Conservation (phyloP, 1,140 invertebrate species). For the Samia ricini region DNA sequence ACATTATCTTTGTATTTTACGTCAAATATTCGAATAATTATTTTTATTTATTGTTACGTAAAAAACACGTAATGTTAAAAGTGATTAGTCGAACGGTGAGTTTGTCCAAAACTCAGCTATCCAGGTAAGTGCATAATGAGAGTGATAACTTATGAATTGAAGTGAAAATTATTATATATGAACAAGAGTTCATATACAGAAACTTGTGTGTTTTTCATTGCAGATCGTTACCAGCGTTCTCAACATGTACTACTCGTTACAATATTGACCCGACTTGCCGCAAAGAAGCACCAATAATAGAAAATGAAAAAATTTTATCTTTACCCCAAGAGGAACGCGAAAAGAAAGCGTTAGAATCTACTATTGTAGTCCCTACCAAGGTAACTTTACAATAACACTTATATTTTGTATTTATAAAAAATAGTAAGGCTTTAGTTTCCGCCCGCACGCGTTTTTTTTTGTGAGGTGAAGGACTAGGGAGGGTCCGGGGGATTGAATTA, state of each 20-base stretch:
- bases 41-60: constrained; percentile 21
- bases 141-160: too few species aligned
- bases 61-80: constrained; percentile 47
- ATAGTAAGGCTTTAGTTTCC: too few species aligned
- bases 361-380: constrained; percentile 77
- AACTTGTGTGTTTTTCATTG: constrained; percentile 21
- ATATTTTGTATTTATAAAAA: too few species aligned
- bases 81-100: constrained; percentile 34
- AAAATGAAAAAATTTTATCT: constrained; percentile 71
- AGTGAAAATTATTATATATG: background rate
- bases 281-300: constrained; percentile 73
- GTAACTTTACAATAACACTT: constrained; percentile 50
- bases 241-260: constrained; percentile 36
- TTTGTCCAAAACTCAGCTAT: constrained; percentile 41
- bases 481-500: too few species aligned
- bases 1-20: constrained; percentile 1
- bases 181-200: background rate
- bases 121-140: constrained; percentile 33
- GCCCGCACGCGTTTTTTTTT: too few species aligned
- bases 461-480: too few species aligned
- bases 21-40: constrained; percentile 8
- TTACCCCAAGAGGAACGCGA: constrained; percentile 77
- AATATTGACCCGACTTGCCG: constrained; percentile 36
- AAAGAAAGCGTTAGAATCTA: constrained; percentile 74
- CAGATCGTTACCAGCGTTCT: constrained; percentile 54